phyloP scores from a whole-genome alignment of 2,797 vertebrate species.

The Sus cebifrons region DNA sequence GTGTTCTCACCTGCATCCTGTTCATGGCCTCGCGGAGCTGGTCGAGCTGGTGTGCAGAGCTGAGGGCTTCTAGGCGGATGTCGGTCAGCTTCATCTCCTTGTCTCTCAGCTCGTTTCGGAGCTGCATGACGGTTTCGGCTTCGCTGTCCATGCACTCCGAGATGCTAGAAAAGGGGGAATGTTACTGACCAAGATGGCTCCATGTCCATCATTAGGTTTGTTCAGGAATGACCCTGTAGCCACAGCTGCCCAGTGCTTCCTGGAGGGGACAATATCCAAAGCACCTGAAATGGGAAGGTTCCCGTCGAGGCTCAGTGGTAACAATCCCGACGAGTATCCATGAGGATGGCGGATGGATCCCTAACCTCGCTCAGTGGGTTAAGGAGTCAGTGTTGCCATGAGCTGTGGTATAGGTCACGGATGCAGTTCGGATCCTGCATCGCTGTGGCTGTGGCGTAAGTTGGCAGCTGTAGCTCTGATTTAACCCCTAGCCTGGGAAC shows the following conservation, averaged over 20 bases:
- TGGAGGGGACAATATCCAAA: not conserved
- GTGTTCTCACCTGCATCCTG: constrained; percentile 96
- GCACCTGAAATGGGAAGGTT: not conserved
- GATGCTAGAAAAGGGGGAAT: constrained; percentile 89
- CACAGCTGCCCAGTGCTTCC: not conserved
- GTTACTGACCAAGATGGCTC: not conserved
- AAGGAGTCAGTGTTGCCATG: too few relatives aligned
- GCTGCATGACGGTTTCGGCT: constrained; percentile 97
- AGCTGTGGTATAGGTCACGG: too few relatives aligned
- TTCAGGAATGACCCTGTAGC: not conserved
- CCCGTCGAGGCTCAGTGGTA: too few relatives aligned
- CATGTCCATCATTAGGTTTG: not conserved
- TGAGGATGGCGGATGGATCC: too few relatives aligned
- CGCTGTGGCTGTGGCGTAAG: too few relatives aligned
- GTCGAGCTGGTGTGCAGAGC: constrained; percentile 99
- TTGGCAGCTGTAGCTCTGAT: too few relatives aligned
- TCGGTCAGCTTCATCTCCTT: constrained; percentile 99
- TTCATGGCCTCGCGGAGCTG: constrained; percentile 99
- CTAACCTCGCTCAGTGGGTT: too few relatives aligned
- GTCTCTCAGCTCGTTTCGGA: constrained; percentile 97
- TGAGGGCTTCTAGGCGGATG: constrained; percentile 97
- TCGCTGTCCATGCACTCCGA: constrained; percentile 97
- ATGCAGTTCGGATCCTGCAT: too few relatives aligned
- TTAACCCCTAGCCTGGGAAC: too few relatives aligned
- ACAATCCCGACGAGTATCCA: too few relatives aligned